Evolutionary conservation across 1,140 invertebrate genomes (phyloP).

Genomic region (Drosophila bocqueti): DNA sequence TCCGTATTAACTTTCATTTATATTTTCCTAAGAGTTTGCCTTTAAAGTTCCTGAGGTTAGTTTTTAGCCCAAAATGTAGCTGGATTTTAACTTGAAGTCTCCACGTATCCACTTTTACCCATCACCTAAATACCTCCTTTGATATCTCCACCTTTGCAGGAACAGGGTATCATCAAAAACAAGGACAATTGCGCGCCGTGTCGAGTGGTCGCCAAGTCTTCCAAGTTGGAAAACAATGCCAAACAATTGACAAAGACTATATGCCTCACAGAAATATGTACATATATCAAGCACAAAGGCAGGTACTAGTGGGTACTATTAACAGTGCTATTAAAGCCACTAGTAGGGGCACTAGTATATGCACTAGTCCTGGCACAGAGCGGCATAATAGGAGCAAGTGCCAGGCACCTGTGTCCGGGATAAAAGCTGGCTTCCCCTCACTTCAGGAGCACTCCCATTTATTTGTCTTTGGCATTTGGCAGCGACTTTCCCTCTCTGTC

Average conservation of each 20-base stretch:
- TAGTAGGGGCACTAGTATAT: neutral
- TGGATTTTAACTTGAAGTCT: no score
- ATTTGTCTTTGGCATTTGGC: slow-evolving; percentile 73
- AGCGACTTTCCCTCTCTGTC: slow-evolving; percentile 32
- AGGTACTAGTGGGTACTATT: neutral
- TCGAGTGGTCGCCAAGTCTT: slow-evolving; percentile 67
- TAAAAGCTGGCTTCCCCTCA: neutral
- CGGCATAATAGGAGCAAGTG: slow-evolving; percentile 62
- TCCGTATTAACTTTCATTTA: no score
- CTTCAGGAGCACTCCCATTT: slow-evolving; percentile 17
- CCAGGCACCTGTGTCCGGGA: slow-evolving; percentile 51
- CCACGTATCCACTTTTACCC: neutral
- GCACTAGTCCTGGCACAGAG: neutral
- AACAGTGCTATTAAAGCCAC: neutral
- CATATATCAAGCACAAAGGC: neutral
- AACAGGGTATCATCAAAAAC: slow-evolving; percentile 49
- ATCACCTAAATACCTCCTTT: neutral
- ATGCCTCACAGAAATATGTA: neutral
- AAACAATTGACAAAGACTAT: slow-evolving; percentile 68
- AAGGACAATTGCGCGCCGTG: slow-evolving; percentile 68
- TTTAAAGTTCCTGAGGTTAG: no score
- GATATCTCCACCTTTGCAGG: no score
- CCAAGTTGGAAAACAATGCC: slow-evolving; percentile 65
- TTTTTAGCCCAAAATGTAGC: no score
- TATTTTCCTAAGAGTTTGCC: no score